A percentile compares a stretch with the other conserved stretches of the same genome.
phyloP scores from a whole-genome alignment of 2,113 vertebrate species.

The Aegotheles bennettii region DNA sequence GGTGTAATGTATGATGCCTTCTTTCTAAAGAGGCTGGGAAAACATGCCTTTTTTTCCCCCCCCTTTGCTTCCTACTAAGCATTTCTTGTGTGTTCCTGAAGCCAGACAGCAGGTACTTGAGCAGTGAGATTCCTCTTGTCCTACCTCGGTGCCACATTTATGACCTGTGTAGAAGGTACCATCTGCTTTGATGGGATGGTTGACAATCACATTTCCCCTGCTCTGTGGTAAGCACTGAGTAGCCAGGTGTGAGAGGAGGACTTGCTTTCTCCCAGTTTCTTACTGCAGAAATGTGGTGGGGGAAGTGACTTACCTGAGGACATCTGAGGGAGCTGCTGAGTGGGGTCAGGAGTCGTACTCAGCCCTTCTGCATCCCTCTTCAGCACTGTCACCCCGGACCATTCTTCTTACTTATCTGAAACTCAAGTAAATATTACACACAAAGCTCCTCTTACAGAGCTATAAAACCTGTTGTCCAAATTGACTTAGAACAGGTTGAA shows the following conservation, averaged over 20 bases:
- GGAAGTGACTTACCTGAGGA: neutral
- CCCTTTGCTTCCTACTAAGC: neutral
- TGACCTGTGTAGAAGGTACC: neutral
- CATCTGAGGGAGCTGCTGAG: neutral
- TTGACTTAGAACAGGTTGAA: conserved; percentile 46
- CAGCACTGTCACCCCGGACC: neutral
- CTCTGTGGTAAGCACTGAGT: neutral
- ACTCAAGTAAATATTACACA: conserved; percentile 50
- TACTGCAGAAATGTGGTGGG: neutral
- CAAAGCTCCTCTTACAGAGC: conserved; percentile 18
- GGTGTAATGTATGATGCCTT: neutral
- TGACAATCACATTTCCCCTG: neutral
- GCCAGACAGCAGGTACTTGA: neutral
- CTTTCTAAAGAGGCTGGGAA: neutral
- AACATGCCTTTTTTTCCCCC: rapidly evolving
- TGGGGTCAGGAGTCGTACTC: neutral
- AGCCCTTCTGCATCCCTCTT: neutral
- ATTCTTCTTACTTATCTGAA: conserved; percentile 39
- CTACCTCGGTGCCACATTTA: rapidly evolving
- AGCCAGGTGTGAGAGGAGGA: neutral
- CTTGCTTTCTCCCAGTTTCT: neutral
- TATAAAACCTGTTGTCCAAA: conserved; percentile 53
- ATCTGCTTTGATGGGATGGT: neutral
- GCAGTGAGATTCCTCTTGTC: neutral
- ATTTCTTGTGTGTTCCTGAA: neutral